Conservation (phyloP, 2,888 invertebrate genomes). For the Polydrusus pterygomalis region DNA sequence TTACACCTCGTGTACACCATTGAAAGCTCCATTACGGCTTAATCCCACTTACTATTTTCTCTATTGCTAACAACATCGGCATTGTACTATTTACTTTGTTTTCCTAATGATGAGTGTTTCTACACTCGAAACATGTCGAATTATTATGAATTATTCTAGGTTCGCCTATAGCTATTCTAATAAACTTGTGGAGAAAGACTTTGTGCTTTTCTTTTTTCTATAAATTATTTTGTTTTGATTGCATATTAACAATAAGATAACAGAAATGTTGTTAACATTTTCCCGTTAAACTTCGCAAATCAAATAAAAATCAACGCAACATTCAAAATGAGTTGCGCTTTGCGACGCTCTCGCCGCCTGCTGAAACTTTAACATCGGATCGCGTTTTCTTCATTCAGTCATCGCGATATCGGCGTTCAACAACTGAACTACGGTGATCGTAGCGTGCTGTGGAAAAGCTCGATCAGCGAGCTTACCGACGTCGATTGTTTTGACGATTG, state of each 20-base stretch:
- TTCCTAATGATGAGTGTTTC: no score
- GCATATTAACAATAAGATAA: not conserved
- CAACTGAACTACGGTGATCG: conserved; percentile 41
- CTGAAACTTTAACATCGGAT: conserved; percentile 39
- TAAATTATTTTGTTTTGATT: no score
- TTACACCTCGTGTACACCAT: no score
- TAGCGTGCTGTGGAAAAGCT: conserved; percentile 29
- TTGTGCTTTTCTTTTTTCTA: no score
- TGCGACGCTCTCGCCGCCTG: conserved; percentile 31
- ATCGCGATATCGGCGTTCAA: conserved; percentile 48
- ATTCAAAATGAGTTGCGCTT: conserved; percentile 23
- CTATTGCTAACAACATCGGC: no score
- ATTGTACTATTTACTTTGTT: no score
- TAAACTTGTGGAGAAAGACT: no score
- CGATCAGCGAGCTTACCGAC: conserved; percentile 25
- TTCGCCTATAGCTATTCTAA: no score
- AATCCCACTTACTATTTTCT: no score
- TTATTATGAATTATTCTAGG: no score
- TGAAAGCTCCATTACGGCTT: no score
- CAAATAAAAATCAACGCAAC: conserved; percentile 35
- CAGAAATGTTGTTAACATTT: not conserved
- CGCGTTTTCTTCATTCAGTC: conserved; percentile 49
- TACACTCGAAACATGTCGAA: no score
- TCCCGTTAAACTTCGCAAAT: conserved; percentile 23
- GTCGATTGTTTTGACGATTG: conserved; percentile 24